These are phyloP conservation scores for Zaprionus ornatus DNA, from an alignment of 1,140 invertebrate species.

Conservation along the genomic window DNA sequence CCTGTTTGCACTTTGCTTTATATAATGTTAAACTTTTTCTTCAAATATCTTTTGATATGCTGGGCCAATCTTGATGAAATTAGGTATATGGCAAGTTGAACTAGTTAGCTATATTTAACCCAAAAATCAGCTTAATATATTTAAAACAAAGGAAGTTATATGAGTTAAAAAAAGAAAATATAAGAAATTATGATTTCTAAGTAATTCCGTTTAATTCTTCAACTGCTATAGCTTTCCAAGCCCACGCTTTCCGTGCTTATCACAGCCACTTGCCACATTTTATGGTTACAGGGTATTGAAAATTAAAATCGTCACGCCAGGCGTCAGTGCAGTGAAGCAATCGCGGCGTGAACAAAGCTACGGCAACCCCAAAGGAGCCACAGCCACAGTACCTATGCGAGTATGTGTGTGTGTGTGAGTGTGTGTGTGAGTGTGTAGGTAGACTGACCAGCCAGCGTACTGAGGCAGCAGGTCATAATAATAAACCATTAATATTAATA, in stretches of 20 bases:
- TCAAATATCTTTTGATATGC: neutral
- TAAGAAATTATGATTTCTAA: too few relatives aligned
- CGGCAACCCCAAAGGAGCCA: slow-evolving; percentile 54
- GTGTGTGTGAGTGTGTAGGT: slow-evolving; percentile 8
- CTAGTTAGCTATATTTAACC: neutral
- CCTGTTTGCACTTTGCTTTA: neutral
- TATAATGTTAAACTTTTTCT: neutral
- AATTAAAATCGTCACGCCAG: slow-evolving; percentile 83
- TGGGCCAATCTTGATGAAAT: neutral
- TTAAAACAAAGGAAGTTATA: neutral
- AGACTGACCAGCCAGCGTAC: slow-evolving; percentile 16
- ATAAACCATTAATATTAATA: slow-evolving; percentile 81
- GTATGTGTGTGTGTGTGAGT: neutral
- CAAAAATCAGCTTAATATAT: neutral
- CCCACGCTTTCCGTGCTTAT: neutral
- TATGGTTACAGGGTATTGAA: slow-evolving; percentile 40
- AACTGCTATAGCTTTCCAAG: neutral
- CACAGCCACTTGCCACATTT: neutral
- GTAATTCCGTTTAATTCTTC: neutral
- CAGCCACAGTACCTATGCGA: neutral
- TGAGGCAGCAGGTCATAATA: slow-evolving; percentile 74
- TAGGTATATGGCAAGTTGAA: neutral
- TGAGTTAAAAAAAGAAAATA: too few relatives aligned
- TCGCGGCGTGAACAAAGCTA: slow-evolving; percentile 68
- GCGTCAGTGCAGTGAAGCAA: slow-evolving; percentile 68